Conservation (phyloP, 2,113 vertebrate species). For the Antidorcas marsupialis region DNA sequence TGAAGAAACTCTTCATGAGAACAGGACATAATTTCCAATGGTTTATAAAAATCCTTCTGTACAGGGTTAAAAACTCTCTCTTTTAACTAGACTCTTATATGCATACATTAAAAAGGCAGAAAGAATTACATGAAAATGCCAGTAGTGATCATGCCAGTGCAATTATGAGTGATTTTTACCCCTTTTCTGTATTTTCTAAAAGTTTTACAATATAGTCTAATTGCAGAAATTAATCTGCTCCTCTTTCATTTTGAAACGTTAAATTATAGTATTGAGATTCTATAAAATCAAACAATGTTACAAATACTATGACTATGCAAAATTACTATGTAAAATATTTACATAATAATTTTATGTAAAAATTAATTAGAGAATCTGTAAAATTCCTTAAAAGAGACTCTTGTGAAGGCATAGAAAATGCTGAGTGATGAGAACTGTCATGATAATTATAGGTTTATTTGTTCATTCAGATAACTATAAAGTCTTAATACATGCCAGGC, state of each 20-base stretch:
- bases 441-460: neutral
- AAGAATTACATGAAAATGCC: neutral
- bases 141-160: neutral
- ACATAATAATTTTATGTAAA: neutral
- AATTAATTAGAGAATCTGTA: neutral
- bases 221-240: neutral
- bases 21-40: neutral
- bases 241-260: neutral
- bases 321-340: neutral
- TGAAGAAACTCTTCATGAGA: neutral
- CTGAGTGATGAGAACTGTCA: neutral
- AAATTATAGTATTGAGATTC: neutral
- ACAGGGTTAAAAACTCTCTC: neutral
- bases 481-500: neutral
- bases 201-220: neutral
- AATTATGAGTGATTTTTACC: neutral
- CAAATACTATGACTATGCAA: neutral
- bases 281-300: neutral
- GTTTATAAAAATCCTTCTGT: neutral
- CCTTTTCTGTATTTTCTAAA: neutral
- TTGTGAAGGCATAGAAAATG: neutral
- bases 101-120: neutral
- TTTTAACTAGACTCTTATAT: neutral
- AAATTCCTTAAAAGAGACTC: neutral
- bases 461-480: neutral